Percentiles rank a stretch among this genome's conserved stretches.
Conservation (phyloP, 2,113 vertebrate species). For the Notarius quadriscutis region DNA sequence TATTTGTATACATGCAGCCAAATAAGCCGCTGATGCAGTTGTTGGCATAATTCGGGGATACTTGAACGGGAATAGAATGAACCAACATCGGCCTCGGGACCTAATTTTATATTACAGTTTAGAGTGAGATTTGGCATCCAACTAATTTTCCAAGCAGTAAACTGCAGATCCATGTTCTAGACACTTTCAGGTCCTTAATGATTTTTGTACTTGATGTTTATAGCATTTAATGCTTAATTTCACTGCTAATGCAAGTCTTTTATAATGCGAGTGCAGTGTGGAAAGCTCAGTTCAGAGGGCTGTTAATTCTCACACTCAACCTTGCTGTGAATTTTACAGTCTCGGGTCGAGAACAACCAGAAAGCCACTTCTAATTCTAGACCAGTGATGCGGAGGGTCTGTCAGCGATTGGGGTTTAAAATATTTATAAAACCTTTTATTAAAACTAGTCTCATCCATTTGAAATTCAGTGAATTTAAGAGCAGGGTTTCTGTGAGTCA, state of each 20-base stretch:
- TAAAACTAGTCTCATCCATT: background rate
- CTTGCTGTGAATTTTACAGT: background rate
- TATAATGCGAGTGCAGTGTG: background rate
- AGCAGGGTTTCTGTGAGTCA: background rate
- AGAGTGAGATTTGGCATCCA: too few species aligned
- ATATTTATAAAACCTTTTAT: background rate
- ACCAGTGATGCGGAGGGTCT: background rate
- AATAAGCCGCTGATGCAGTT: background rate
- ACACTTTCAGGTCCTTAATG: background rate
- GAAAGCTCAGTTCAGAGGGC: background rate
- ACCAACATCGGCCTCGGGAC: background rate
- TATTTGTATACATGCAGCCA: background rate
- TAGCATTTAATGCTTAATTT: background rate
- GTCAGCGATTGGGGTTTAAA: background rate
- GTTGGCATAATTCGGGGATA: background rate
- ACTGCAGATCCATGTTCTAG: background rate
- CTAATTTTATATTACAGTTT: too few species aligned
- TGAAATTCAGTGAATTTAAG: background rate
- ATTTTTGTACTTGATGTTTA: background rate
- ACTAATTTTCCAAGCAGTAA: background rate
- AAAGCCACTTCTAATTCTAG: background rate
- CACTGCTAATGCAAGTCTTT: background rate
- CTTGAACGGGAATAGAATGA: background rate
- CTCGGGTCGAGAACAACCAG: background rate
- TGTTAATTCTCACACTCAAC: background rate